Conservation (phyloP, 2,888 invertebrate genomes). For the Hipparchia semele region DNA sequence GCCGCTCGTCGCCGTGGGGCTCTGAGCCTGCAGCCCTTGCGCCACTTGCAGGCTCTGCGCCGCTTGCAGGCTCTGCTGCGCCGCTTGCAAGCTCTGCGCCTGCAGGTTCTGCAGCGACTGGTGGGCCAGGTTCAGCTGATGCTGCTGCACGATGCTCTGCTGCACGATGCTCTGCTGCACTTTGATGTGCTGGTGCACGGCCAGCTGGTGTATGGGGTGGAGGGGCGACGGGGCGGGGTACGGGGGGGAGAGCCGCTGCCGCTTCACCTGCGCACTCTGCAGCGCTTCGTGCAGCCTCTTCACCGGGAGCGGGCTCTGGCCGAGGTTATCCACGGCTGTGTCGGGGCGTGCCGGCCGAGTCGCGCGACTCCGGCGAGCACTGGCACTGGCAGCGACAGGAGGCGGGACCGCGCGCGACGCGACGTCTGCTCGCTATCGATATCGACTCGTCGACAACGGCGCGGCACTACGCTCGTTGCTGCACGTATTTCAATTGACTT, state of each 20-base stretch:
- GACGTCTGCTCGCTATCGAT: constrained; percentile 64
- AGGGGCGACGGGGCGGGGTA: constrained; percentile 78
- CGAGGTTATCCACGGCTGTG: constrained; percentile 83
- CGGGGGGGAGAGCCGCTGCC: constrained; percentile 84
- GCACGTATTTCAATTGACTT: constrained; percentile 59
- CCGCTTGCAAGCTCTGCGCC: constrained; percentile 63
- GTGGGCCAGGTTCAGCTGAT: constrained; percentile 76
- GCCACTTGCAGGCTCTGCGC: constrained; percentile 60
- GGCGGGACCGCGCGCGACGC: constrained; percentile 69
- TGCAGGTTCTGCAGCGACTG: constrained; percentile 74
- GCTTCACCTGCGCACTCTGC: constrained; percentile 84
- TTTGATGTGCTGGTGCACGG: constrained; percentile 77
- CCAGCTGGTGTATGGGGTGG: constrained; percentile 75
- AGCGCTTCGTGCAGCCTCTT: constrained; percentile 85
- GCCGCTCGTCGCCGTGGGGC: constrained; percentile 60
- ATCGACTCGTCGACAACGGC: constrained; percentile 60
- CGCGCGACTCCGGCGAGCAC: constrained; percentile 82
- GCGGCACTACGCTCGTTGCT: constrained; percentile 59
- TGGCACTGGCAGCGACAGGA: constrained; percentile 71
- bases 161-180: constrained; percentile 79
- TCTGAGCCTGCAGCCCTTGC: constrained; percentile 61
- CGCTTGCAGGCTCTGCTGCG: constrained; percentile 56
- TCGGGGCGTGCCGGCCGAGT: constrained; percentile 81
- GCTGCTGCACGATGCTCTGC: constrained; percentile 78
- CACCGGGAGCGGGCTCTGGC: constrained; percentile 81